Evolutionary conservation across 2,113 vertebrate genomes (phyloP).

Genomic region (Mastomys natalensis): DNA sequence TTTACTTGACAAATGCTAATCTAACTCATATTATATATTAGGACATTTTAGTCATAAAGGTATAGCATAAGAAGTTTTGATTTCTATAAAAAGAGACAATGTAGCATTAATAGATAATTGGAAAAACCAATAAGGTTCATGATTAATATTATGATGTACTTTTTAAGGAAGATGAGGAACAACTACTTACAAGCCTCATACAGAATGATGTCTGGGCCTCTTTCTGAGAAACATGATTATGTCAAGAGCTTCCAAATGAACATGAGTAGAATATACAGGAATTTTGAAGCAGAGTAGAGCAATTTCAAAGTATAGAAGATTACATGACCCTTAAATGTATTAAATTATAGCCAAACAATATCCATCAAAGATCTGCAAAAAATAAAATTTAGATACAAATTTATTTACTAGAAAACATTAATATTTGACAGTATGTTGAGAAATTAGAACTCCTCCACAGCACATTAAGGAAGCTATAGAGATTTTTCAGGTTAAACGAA

Average conservation of each 20-base stretch:
- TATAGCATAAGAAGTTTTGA: not conserved
- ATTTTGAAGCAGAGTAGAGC: not conserved
- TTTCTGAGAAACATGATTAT: not conserved
- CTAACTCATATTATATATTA: not conserved
- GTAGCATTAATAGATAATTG: not conserved
- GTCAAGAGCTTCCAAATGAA: not conserved
- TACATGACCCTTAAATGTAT: not conserved
- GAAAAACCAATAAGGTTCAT: not conserved
- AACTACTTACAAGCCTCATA: not conserved
- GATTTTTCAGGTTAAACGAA: not conserved
- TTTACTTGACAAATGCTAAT: not conserved
- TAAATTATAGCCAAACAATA: not conserved
- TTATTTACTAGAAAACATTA: not conserved
- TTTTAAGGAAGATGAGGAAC: not conserved
- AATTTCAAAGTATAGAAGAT: not conserved
- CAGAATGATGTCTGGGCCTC: fast-evolving
- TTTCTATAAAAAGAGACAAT: not conserved
- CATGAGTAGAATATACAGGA: not conserved
- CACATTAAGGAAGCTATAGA: not conserved
- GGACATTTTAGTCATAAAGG: too few species aligned
- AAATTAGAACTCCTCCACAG: not conserved
- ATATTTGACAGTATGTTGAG: not conserved
- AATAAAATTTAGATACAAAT: not conserved
- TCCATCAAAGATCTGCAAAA: not conserved
- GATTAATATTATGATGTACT: fast-evolving